A percentile compares a stretch with the other conserved stretches of the same genome.
These are phyloP conservation scores for Drosophila buzzatii DNA, from an alignment of 2,888 invertebrate species.

Conservation along the genomic window DNA sequence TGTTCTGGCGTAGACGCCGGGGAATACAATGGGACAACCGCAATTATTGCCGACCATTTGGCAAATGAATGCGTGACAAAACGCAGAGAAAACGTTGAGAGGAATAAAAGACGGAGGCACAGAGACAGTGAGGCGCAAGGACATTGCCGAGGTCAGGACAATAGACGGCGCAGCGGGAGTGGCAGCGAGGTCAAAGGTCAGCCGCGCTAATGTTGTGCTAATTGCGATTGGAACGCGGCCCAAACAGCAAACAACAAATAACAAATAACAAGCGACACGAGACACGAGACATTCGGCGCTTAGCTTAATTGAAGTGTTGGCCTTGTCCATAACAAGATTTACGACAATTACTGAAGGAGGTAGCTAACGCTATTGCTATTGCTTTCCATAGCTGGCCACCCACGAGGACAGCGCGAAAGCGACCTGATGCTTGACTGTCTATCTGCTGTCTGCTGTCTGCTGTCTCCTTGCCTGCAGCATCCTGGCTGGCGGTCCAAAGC, in stretches of 20 bases:
- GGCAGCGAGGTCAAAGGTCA: slow-evolving; percentile 82
- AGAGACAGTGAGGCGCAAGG: slow-evolving; percentile 50
- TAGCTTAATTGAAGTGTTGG: slow-evolving; percentile 71
- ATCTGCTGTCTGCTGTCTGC: neutral
- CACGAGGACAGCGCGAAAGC: slow-evolving; percentile 28
- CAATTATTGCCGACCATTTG: slow-evolving; percentile 76
- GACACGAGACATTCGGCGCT: slow-evolving; percentile 67
- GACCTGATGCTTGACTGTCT: slow-evolving; percentile 20
- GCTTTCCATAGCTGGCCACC: slow-evolving; percentile 34
- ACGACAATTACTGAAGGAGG: slow-evolving; percentile 36
- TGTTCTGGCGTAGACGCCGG: slow-evolving; percentile 46
- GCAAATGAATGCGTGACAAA: slow-evolving; percentile 76
- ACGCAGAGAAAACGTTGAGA: slow-evolving; percentile 37
- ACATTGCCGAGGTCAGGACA: slow-evolving; percentile 64
- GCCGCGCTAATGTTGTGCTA: slow-evolving; percentile 76
- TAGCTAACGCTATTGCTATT: slow-evolving; percentile 28
- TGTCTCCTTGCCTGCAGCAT: slow-evolving; percentile 31
- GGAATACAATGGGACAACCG: slow-evolving; percentile 71
- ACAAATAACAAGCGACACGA: slow-evolving; percentile 1
- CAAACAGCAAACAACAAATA: slow-evolving; percentile 14
- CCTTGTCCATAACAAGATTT: slow-evolving; percentile 60
- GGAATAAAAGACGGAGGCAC: slow-evolving; percentile 17
- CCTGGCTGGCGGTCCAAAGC: slow-evolving; percentile 60
- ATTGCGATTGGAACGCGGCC: slow-evolving; percentile 63
- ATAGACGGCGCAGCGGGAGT: slow-evolving; percentile 66